Base-by-base conservation (phyloP, 2,113 vertebrate genomes). In the Muscicapa adusta region DNA sequence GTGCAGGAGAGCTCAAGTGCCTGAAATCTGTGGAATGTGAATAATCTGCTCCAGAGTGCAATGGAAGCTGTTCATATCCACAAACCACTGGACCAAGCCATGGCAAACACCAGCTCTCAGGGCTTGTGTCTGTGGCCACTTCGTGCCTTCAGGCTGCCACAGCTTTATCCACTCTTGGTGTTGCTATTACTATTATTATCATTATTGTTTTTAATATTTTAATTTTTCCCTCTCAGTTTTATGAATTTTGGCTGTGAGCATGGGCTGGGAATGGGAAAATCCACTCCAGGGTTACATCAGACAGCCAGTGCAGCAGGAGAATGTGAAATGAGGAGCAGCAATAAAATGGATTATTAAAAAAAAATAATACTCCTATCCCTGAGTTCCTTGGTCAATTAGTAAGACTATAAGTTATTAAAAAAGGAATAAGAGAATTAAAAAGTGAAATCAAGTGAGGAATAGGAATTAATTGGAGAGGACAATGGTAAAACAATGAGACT, bases 361-460 rank as follows among this genome's bases (percentile, higher is more conserved):
- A 51, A 72, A 94, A 71, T 14, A 65, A 68, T 14, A 15, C 7
- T 81, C 56, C 62, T 80, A 18, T 75, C 80, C 89, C 63, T 10
- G 45, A 79, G 60, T 94, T 94, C 89, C 75, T 96, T 74, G 76
- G 86, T 84, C 94, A 96, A 89, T 94, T 95, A 96, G 94, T 51
- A 77, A 93, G 61, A 85, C 66, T 62, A 2, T 63, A 88, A 91
- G 57, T 94, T 94, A 85, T 88, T 93, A 66, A 62, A 89, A 82
- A 88, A 91, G 74, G 70, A 91, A 91, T 79, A 79, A 72, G 73
- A 65, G 66, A 94, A 94, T 88, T 91, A 70, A 85, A 68, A 89
- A 85, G 45, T 68, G 81, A 94, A 93, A 66, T 50, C 71, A 51
- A 88, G 45, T 23, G 78, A 95, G 50, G 50, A 34, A 34, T 36